Base-by-base conservation (phyloP, 35 echinoderm and acorn worm genomes). In the Holothuria glaberrima region DNA sequence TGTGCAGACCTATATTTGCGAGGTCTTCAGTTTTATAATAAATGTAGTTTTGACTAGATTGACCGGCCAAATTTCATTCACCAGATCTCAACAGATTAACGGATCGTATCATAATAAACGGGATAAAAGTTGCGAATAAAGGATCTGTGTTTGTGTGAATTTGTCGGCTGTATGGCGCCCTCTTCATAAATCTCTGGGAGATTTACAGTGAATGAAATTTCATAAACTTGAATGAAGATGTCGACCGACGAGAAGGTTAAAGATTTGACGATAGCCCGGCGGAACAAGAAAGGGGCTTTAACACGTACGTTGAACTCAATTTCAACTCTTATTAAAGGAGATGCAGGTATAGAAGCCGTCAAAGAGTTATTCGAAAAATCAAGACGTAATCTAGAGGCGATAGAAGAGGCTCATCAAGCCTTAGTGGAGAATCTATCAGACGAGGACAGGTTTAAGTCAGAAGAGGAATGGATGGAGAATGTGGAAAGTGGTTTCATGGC, bases 391-490 rank as follows among this genome's bases (percentile, higher is more conserved):
- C 30, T 86, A 21, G 82, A 48, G 22, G 41, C 38, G 14, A 26
- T 82, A 26, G 78, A 82, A 26, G 24, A 16, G 44, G 78, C 52
- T 31, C 78, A 82, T 82, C 71, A 58, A 82, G 78, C 78, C 2
- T 7, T 82, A 56, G 71, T 75, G 6, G 78, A 28, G 52, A 19
- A 16, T n/a, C 0, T 82, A 21, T 32, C 9, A 58, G 78, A 82
- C 30, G 20, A 82, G 48, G 38, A 56, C 14, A 14, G 78, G 0
- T 48, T 48, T 34, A 9, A 21, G n/a, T 82, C 0, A 7, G 71
- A 75, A 52, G 38, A 82, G 32, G 78, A 82, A 56, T 82, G 78
- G 38, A 48, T 82, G 38, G 78, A 32, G 9, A 22, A 35, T 75
- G 22, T 30, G 7, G 71, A 75, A 19, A 75, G 24, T 10, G 26